Conservation (phyloP, 1,140 invertebrate species). For the Orius insidiosus region DNA sequence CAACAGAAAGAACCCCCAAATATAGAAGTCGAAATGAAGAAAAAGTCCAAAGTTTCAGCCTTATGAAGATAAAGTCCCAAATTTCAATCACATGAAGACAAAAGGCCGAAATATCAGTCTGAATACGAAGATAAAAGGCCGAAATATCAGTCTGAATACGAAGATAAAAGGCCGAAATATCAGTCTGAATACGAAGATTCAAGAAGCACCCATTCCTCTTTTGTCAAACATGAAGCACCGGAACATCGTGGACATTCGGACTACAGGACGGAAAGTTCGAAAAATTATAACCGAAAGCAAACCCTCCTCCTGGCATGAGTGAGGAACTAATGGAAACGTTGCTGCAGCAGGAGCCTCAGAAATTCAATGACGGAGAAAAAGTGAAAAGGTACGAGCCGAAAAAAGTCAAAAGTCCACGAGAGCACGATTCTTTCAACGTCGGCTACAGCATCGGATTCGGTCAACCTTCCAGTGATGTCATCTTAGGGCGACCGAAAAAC, state of each 20-base stretch:
- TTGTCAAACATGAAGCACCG: too few relatives aligned
- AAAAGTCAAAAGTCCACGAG: not conserved
- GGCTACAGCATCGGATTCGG: constrained; percentile 19
- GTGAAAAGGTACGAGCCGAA: not conserved
- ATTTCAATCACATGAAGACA: too few relatives aligned
- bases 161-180: not conserved
- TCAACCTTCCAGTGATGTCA: constrained; percentile 4
- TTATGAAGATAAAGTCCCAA: too few relatives aligned
- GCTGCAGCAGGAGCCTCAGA: constrained; percentile 10
- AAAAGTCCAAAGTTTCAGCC: too few relatives aligned
- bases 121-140: not conserved
- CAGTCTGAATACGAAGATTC: too few relatives aligned
- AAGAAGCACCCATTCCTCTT: too few relatives aligned
- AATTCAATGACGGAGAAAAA: constrained; percentile 8
- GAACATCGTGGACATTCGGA: too few relatives aligned
- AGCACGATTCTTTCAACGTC: constrained; percentile 14
- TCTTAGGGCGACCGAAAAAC: constrained; percentile 10
- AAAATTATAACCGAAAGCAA: not conserved
- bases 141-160: not conserved
- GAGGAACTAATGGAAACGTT: constrained; percentile 12
- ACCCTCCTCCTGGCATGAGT: constrained; percentile 11
- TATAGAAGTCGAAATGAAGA: too few relatives aligned
- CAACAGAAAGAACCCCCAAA: too few relatives aligned
- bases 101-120: not conserved
- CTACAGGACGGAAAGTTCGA: too few relatives aligned